phyloP scores from a whole-genome alignment of 2,888 invertebrate genomes.

The Bugula neritina region DNA sequence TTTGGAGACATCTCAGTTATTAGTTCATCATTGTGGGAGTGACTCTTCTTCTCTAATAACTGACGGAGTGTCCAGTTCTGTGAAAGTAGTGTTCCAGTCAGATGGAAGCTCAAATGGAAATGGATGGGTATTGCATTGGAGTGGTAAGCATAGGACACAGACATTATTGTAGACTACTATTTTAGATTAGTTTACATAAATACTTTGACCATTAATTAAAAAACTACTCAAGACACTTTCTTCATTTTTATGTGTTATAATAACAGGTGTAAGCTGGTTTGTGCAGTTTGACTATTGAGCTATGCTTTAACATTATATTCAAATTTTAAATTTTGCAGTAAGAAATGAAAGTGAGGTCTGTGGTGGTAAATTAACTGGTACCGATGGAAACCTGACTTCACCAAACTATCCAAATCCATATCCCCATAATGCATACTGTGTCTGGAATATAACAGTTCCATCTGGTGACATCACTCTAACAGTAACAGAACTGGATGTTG shows the following conservation, averaged over 20 bases:
- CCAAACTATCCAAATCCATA: conserved; percentile 47
- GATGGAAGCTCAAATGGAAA: neutral
- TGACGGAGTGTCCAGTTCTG: neutral
- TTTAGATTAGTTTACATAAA: too few relatives aligned
- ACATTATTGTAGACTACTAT: too few relatives aligned
- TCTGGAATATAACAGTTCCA: conserved; percentile 54
- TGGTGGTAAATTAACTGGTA: neutral
- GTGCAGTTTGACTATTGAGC: too few relatives aligned
- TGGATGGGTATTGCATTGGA: neutral
- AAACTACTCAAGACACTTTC: too few relatives aligned
- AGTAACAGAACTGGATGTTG: conserved; percentile 62
- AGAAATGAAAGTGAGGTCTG: neutral
- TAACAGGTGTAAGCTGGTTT: too few relatives aligned
- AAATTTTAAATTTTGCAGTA: too few relatives aligned
- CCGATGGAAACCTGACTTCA: conserved; percentile 31
- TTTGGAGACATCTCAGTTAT: neutral
- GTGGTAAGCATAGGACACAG: too few relatives aligned
- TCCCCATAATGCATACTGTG: conserved; percentile 41
- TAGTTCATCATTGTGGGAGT: neutral
- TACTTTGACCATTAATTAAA: too few relatives aligned
- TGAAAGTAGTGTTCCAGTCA: neutral
- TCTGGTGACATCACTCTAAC: conserved; percentile 62
- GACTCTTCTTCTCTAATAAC: neutral
- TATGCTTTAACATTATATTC: too few relatives aligned
- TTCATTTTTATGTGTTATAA: too few relatives aligned